phyloP scores from a whole-genome alignment of 2,888 invertebrate genomes.

The Tenthredo amoena region DNA sequence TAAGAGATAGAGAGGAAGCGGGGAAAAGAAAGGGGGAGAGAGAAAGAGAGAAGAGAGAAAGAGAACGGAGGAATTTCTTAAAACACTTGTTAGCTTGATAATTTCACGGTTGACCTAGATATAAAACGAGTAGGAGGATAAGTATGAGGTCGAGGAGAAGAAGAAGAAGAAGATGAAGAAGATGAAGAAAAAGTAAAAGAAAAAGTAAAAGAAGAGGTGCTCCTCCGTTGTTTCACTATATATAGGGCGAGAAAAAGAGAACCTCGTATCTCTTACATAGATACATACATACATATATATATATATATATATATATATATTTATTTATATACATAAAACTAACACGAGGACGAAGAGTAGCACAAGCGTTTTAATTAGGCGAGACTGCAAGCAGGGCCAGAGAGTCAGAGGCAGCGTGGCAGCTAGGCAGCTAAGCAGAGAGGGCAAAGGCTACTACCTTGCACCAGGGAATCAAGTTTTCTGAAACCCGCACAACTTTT shows the following conservation, averaged over 20 bases:
- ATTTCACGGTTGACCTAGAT: slow-evolving; percentile 57
- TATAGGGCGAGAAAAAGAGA: slow-evolving; percentile 7
- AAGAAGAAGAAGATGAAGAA: not conserved
- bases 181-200: not conserved
- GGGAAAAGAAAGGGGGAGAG: slow-evolving; percentile 41
- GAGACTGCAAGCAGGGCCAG: slow-evolving; percentile 1
- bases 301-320: too few species aligned
- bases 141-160: not conserved
- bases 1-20: slow-evolving; percentile 52
- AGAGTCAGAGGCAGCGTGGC: too few species aligned
- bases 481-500: slow-evolving; percentile 1
- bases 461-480: slow-evolving; percentile 33
- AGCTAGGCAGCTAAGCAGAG: too few species aligned
- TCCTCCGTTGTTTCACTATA: slow-evolving; percentile 22
- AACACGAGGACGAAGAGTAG: not conserved
- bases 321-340: too few species aligned
- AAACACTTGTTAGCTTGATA: slow-evolving; percentile 56
- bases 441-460: not conserved
- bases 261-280: not conserved
- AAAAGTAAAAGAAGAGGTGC: not conserved
- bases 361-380: slow-evolving; percentile 43
- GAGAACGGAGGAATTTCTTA: slow-evolving; percentile 53
- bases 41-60: not conserved
- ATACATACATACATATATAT: not conserved
- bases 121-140: not conserved